phyloP scores from a whole-genome alignment of 1,140 invertebrate species.

The Hirudo medicinalis region DNA sequence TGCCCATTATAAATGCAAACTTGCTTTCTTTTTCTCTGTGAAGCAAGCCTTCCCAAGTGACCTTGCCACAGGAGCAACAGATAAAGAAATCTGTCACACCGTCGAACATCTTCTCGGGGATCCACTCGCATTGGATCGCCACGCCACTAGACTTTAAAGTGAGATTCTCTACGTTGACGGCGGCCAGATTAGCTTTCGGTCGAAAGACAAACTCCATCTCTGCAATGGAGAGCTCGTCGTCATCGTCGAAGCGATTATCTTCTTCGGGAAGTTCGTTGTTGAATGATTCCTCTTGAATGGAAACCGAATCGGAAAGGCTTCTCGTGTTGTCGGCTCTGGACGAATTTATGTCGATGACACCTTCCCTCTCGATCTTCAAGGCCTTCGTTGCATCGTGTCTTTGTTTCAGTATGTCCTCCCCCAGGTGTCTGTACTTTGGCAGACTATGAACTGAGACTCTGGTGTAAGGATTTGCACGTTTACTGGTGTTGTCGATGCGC shows the following conservation, averaged over 20 bases:
- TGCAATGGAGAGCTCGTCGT: neutral
- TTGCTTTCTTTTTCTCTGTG: conserved; percentile 40
- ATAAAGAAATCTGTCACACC: conserved; percentile 47
- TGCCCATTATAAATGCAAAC: conserved; percentile 31
- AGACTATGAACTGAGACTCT: neutral
- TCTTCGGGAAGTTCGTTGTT: too few species aligned
- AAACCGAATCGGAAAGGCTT: neutral
- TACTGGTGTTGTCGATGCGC: neutral
- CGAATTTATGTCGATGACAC: neutral
- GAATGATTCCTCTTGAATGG: conserved; percentile 14
- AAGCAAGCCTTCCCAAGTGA: conserved; percentile 53
- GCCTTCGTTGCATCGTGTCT: neutral
- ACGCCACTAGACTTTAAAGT: neutral
- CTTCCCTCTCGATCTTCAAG: neutral
- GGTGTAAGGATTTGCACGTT: neutral
- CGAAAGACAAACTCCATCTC: neutral
- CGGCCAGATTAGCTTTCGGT: neutral
- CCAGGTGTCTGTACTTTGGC: conserved; percentile 12
- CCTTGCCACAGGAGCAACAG: conserved; percentile 52
- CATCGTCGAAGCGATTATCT: neutral
- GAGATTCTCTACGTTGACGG: neutral
- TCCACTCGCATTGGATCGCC: conserved; percentile 43
- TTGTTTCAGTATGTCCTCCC: neutral
- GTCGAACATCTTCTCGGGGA: conserved; percentile 43
- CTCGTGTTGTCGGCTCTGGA: neutral